A percentile compares a stretch with the other conserved stretches of the same genome.
Evolutionary conservation across 2,888 invertebrate species (phyloP).

Genomic region (Carcina quercana): DNA sequence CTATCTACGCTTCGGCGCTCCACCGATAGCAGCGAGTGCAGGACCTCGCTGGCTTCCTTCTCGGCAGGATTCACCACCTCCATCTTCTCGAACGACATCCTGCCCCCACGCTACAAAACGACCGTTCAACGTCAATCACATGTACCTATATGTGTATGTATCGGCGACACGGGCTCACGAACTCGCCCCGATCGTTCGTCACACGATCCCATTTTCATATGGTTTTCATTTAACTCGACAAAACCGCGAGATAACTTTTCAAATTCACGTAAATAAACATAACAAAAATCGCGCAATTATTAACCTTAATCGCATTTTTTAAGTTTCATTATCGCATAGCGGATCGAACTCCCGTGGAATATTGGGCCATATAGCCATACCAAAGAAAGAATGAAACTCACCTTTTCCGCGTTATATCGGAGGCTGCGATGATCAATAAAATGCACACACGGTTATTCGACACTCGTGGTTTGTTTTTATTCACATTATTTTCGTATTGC

Average conservation of each 20-base stretch:
- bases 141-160: constrained; percentile 63
- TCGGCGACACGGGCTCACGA: constrained; percentile 46
- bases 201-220: constrained; percentile 40
- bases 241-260: constrained; percentile 71
- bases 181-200: constrained; percentile 51
- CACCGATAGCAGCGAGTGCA: constrained; percentile 78
- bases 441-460: constrained; percentile 38
- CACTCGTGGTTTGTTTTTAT: constrained; percentile 47
- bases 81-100: constrained; percentile 74
- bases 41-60: constrained; percentile 81
- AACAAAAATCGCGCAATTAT: constrained; percentile 76
- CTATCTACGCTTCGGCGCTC: constrained; percentile 78
- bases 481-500: constrained; percentile 67
- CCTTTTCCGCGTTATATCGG: constrained; percentile 55
- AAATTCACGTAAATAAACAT: constrained; percentile 76
- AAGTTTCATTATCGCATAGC: constrained; percentile 77
- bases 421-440: constrained; percentile 41
- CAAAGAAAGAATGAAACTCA: constrained; percentile 69
- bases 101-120: constrained; percentile 57
- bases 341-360: constrained; percentile 76
- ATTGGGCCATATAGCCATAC: constrained; percentile 76
- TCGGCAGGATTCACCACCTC: constrained; percentile 79
- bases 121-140: constrained; percentile 63
- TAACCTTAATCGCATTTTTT: constrained; percentile 76
- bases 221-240: constrained; percentile 47